These are phyloP conservation scores for Zosterops lateralis DNA, from an alignment of 2,113 vertebrate species.

Conservation along the genomic window DNA sequence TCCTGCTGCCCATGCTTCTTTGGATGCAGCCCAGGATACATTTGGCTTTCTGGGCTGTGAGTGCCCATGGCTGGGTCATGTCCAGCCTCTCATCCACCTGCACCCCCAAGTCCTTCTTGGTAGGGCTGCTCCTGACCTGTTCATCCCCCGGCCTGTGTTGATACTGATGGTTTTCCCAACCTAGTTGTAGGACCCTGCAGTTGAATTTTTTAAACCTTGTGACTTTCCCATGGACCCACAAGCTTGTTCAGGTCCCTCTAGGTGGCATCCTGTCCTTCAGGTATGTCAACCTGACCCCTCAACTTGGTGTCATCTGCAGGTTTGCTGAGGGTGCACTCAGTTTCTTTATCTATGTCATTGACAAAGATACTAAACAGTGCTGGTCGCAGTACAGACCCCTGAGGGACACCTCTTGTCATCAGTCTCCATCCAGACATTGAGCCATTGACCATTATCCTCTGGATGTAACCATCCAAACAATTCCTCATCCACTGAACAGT, in stretches of 20 bases:
- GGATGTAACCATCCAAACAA: not conserved
- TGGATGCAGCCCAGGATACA: fast-evolving
- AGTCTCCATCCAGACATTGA: not conserved
- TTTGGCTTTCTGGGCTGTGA: not conserved
- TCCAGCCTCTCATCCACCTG: not conserved
- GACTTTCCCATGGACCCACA: not conserved
- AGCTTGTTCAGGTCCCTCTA: not conserved
- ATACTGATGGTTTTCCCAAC: not conserved
- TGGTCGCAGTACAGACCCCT: not conserved
- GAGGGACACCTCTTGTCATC: not conserved
- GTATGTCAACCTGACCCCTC: not conserved
- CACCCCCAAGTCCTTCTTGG: not conserved
- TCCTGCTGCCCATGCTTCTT: fast-evolving
- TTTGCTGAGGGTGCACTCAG: not conserved
- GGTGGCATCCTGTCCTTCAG: not conserved
- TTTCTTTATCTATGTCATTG: not conserved
- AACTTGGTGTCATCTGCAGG: not conserved
- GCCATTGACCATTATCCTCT: fast-evolving
- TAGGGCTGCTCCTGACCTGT: not conserved
- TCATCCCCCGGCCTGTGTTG: not conserved
- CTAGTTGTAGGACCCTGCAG: not conserved
- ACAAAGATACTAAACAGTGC: not conserved
- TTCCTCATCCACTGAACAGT: not conserved
- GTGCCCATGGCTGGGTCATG: fast-evolving
- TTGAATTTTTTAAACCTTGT: not conserved